Evolutionary conservation across 2,113 vertebrate species (phyloP).

Genomic region (Upupa epops): DNA sequence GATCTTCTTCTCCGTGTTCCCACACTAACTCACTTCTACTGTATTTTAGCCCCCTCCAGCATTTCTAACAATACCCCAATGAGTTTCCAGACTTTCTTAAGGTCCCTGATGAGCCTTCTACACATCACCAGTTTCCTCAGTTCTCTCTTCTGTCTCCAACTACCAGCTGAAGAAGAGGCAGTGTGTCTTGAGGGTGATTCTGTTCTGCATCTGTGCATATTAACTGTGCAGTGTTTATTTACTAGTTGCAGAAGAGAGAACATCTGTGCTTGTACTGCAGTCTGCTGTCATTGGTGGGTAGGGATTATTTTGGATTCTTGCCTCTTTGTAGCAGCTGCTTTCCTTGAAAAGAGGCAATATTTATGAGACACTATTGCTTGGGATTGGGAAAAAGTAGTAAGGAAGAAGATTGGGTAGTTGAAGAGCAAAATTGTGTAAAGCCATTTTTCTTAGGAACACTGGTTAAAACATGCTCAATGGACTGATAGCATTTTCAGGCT

Average conservation of each 20-base stretch:
- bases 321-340: background rate
- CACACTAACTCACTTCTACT: background rate
- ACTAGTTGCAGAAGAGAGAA: slow-evolving; percentile 38
- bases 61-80: background rate
- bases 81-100: background rate
- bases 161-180: slow-evolving; percentile 29
- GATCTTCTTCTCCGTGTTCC: background rate
- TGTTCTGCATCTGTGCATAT: slow-evolving; percentile 48
- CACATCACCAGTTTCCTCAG: background rate
- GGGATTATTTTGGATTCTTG: slow-evolving; percentile 21
- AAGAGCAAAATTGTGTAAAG: background rate
- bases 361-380: background rate
- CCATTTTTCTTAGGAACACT: background rate
- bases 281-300: background rate
- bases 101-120: background rate
- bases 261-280: slow-evolving; percentile 15
- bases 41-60: background rate
- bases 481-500: background rate
- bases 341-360: slow-evolving; percentile 1
- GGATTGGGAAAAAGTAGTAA: background rate
- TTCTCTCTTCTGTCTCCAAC: background rate
- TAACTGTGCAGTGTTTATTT: background rate
- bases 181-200: background rate
- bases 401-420: background rate
- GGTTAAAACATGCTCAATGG: background rate